A percentile compares a stretch with the other conserved stretches of the same genome.
Conservation (phyloP, 1,140 invertebrate genomes). For the Drosophila virilis region DNA sequence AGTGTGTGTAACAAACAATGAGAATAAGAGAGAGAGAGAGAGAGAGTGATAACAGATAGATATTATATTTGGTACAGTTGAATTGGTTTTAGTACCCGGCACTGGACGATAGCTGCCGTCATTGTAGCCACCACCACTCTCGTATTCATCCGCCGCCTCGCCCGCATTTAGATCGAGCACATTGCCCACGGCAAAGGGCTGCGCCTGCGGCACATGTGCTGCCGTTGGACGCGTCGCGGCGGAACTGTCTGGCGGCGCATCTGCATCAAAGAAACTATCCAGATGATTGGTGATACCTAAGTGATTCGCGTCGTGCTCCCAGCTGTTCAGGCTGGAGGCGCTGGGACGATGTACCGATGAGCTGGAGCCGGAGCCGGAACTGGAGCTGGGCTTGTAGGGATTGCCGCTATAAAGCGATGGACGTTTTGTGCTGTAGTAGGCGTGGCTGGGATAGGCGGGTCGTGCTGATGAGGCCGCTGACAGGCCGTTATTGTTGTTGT, state of each 20-base stretch:
- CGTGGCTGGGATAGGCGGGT: conserved; percentile 61
- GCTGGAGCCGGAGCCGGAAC: conserved; percentile 14
- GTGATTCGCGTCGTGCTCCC: conserved; percentile 78
- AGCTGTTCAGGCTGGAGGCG: conserved; percentile 55
- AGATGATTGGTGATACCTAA: conserved; percentile 78
- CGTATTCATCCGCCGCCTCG: conserved; percentile 76
- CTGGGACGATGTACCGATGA: conserved; percentile 37
- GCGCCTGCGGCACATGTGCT: conserved; percentile 59
- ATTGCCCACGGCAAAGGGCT: conserved; percentile 79
- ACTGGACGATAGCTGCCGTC: conserved; percentile 79
- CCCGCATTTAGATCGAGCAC: conserved; percentile 77
- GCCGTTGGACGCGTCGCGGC: conserved; percentile 25
- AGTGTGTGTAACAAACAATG: conserved; percentile 17
- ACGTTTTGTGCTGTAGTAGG: conserved; percentile 76
- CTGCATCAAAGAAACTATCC: conserved; percentile 80
- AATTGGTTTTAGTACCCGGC: conserved; percentile 74
- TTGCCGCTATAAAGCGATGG: conserved; percentile 54
- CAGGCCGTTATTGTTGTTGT: conserved; percentile 58
- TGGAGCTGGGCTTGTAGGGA: conserved; percentile 65
- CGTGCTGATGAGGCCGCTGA: conserved; percentile 55
- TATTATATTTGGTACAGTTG: conserved; percentile 18
- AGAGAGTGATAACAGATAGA: conserved; percentile 11
- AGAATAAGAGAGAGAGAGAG: conserved; percentile 20
- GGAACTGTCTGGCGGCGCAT: conserved; percentile 35
- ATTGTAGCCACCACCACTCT: conserved; percentile 53